Percentiles rank a stretch among this genome's conserved stretches.
These are phyloP conservation scores for Gobio gobio DNA, from an alignment of 2,113 vertebrate genomes.

Conservation along the genomic window DNA sequence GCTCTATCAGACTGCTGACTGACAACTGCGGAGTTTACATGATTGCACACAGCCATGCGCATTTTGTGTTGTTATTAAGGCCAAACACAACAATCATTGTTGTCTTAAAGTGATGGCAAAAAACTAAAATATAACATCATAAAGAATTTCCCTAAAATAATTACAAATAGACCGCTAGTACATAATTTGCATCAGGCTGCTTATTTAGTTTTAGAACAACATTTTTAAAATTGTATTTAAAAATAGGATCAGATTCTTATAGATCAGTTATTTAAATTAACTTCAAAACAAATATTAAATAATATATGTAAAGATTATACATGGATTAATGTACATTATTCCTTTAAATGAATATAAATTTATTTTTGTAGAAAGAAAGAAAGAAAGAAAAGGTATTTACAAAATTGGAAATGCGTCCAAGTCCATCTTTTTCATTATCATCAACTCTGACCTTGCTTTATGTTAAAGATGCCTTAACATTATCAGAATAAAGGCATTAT, in stretches of 20 bases:
- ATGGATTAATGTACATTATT: too few relatives aligned
- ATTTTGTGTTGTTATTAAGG: conserved; percentile 21
- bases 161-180: neutral
- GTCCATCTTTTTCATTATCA: neutral
- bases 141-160: neutral
- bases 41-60: neutral
- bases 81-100: neutral
- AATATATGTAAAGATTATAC: too few relatives aligned
- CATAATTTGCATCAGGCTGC: neutral
- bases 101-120: neutral
- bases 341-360: too few relatives aligned
- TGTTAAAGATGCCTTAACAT: neutral
- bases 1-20: neutral
- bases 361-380: too few relatives aligned
- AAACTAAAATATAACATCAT: neutral
- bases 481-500: neutral
- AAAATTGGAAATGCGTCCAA: neutral
- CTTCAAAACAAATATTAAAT: too few relatives aligned
- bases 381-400: neutral
- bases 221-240: too few relatives aligned
- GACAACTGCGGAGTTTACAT: neutral
- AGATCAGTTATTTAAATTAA: too few relatives aligned
- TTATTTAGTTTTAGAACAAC: neutral
- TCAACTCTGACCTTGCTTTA: neutral
- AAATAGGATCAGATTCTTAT: too few relatives aligned